These are phyloP conservation scores for Notarius quadriscutis DNA, from an alignment of 2,113 vertebrate genomes.

Conservation along the genomic window DNA sequence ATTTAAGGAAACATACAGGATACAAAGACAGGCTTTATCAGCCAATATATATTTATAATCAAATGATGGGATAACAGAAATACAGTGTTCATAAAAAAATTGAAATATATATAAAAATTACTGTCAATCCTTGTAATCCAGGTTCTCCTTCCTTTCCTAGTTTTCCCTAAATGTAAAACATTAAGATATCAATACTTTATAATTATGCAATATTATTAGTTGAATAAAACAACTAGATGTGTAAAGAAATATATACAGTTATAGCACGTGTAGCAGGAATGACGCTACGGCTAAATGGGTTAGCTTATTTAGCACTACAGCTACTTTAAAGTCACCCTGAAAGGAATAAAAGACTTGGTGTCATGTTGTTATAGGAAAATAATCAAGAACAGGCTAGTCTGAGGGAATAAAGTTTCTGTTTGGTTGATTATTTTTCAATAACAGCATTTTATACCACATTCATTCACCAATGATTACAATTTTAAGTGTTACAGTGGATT, in stretches of 20 bases:
- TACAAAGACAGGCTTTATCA: too few relatives aligned
- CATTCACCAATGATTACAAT: too few relatives aligned
- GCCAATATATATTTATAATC: neutral
- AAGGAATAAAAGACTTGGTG: neutral
- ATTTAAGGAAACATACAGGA: neutral
- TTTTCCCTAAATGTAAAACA: constrained; percentile 76
- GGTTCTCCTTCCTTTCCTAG: constrained; percentile 82
- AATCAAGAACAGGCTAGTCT: too few relatives aligned
- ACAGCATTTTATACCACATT: too few relatives aligned
- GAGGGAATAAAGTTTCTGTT: too few relatives aligned
- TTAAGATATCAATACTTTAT: neutral
- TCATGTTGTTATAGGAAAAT: neutral
- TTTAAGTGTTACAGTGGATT: too few relatives aligned
- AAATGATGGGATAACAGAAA: neutral
- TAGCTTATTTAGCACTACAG: too few relatives aligned
- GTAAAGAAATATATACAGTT: too few relatives aligned
- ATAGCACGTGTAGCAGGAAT: too few relatives aligned
- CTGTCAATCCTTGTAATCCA: constrained; percentile 75
- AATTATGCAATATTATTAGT: neutral
- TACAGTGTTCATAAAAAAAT: neutral
- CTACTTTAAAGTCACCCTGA: neutral
- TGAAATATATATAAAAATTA: constrained; percentile 50
- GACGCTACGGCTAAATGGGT: too few relatives aligned
- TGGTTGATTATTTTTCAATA: too few relatives aligned
- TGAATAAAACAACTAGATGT: too few relatives aligned